Percentiles rank a stretch among this genome's conserved stretches.
Evolutionary conservation across 2,888 invertebrate genomes (phyloP).

Genomic region (Apodemia duryi): DNA sequence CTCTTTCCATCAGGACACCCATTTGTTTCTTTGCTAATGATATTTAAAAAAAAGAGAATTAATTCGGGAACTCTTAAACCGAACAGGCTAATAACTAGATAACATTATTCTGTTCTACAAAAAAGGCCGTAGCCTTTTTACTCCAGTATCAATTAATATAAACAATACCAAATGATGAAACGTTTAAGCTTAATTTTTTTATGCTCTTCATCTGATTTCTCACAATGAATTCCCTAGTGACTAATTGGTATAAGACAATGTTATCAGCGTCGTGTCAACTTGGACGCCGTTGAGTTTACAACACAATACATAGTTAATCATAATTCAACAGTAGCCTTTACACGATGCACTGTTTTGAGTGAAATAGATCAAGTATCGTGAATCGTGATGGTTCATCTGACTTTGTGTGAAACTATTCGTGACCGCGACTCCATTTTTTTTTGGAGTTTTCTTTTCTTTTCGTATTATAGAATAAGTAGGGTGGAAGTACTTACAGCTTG

Average conservation of each 20-base stretch:
- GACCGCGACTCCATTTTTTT: too few relatives aligned
- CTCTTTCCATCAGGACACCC: too few relatives aligned
- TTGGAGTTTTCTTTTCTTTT: too few relatives aligned
- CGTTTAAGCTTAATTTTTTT: constrained; percentile 57
- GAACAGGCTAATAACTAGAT: too few relatives aligned
- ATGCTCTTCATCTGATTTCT: constrained; percentile 50
- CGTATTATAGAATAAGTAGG: too few relatives aligned
- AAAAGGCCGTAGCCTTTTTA: not conserved
- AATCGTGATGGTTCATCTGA: not conserved
- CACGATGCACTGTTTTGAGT: not conserved
- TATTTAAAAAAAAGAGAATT: too few relatives aligned
- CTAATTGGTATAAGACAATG: constrained; percentile 57
- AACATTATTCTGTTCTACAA: not conserved
- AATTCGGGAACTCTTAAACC: too few relatives aligned
- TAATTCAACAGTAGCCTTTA: constrained; percentile 7
- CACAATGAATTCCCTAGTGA: constrained; percentile 65
- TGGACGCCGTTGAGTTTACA: constrained; percentile 29
- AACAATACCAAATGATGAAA: constrained; percentile 61
- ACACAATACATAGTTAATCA: constrained; percentile 6
- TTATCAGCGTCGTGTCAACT: constrained; percentile 37
- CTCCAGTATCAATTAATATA: not conserved
- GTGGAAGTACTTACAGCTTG: too few relatives aligned
- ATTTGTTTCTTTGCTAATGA: too few relatives aligned
- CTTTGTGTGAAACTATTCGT: too few relatives aligned
- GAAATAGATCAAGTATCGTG: not conserved